Evolutionary conservation across 2,797 vertebrate species (phyloP), one percentile per base, ranked within the genome.

Genomic region (Cyclura pinguis): DNA sequence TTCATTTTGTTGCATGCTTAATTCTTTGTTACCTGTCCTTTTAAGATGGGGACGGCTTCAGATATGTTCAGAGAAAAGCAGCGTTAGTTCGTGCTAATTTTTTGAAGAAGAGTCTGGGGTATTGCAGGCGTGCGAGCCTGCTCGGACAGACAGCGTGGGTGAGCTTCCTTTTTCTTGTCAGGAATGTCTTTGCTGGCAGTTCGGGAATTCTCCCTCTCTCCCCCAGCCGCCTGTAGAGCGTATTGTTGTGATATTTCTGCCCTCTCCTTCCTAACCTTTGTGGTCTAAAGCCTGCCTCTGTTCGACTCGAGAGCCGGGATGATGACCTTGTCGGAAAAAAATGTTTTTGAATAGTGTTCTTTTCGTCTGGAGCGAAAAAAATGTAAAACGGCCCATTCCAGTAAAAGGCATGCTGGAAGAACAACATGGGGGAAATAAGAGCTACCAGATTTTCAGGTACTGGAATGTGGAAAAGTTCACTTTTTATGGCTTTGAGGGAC

Each of bases 401-500:
- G 59, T 42, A 57, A 57, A 88, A 27, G 18, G 57, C 1, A 10
- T 4, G 8, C 59, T 38, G 3, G 13, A 35, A 73, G 83, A 18
- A 18, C 22, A 4, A 24, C n/a, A 35, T 0, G 78, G 47, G 47
- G n/a, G 55, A 52, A 12, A 29, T 22, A 12, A n/a, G 16, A n/a
- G 12, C 13, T 5, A 1, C 35, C 1, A 12, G 80, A 52, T 78
- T 74, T 38, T 78, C 73, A 59, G 73, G 84, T 59, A 29, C 16
- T 1, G 89, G 88, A 82, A 82, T 86, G 91, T 78, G 59, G 80
- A 0, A 87, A 59, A 0, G 5, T 64, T 0, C 29, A 22, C 35
- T 55, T 24, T 8, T 89, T 89, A 92, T 88, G 78, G 83, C 91
- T 93, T 88, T 86, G 85, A 89, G 91, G 86, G 92, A 91, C 91